Percentiles rank a stretch among this genome's conserved stretches.
phyloP scores from a whole-genome alignment of 2,113 vertebrate species.

The Pseudorhombus dupliciocellatus region DNA sequence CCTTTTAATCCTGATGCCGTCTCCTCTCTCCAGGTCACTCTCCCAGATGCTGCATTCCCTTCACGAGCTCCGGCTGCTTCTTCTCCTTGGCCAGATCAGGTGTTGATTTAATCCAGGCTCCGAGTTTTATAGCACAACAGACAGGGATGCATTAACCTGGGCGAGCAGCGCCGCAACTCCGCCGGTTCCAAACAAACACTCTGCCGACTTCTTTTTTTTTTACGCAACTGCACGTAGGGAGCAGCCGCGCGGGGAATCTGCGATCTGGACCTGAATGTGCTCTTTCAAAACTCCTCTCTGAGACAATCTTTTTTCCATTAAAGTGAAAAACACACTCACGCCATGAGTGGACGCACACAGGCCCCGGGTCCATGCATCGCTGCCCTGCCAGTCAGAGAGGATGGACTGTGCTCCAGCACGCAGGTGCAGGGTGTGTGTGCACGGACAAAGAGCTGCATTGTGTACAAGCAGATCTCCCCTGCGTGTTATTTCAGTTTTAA shows the following conservation, averaged over 20 bases:
- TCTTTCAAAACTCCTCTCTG: neutral
- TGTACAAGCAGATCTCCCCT: neutral
- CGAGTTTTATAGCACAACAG: neutral
- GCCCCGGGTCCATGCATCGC: neutral
- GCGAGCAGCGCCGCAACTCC: conserved; percentile 8
- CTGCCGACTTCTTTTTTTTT: neutral
- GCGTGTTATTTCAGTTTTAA: neutral
- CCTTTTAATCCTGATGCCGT: neutral
- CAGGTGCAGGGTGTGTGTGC: neutral
- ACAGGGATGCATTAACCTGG: neutral
- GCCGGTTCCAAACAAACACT: neutral
- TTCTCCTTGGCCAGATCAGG: neutral
- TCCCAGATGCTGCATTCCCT: neutral
- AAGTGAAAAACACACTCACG: neutral
- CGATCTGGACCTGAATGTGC: neutral
- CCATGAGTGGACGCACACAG: neutral
- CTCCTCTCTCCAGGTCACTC: conserved; percentile 1
- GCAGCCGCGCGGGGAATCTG: neutral
- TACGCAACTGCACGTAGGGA: neutral
- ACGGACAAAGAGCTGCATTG: conserved; percentile 30
- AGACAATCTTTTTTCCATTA: neutral
- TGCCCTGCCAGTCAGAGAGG: neutral
- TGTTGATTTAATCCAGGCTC: neutral
- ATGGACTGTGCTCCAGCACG: conserved; percentile 11
- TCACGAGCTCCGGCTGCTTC: neutral